Percentiles rank a stretch among this genome's conserved stretches.
Conservation (phyloP, 2,888 invertebrate species). For the Troides aeacus region DNA sequence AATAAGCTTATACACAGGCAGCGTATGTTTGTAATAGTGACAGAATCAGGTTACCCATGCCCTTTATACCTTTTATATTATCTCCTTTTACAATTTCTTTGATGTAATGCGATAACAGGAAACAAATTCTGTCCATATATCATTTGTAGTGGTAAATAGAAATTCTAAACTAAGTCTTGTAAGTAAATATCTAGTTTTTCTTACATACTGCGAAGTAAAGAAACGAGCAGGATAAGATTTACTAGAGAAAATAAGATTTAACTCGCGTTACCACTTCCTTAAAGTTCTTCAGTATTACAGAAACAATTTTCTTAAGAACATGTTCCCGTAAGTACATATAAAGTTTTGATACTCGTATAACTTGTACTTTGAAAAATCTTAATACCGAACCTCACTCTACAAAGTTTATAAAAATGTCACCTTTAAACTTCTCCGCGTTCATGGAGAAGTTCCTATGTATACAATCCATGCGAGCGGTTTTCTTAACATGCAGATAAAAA, state of each 20-base stretch:
- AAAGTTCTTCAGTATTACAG: background rate
- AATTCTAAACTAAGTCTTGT: too few relatives aligned
- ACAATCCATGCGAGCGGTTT: background rate
- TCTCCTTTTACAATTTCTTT: too few relatives aligned
- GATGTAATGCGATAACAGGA: too few relatives aligned
- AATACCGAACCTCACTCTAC: background rate
- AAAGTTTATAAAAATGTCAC: background rate
- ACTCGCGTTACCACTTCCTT: background rate
- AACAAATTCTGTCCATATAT: too few relatives aligned
- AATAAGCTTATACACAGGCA: too few relatives aligned
- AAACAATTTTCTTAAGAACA: background rate
- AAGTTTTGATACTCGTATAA: background rate
- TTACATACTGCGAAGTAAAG: too few relatives aligned
- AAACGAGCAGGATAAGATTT: background rate
- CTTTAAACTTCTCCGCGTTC: background rate
- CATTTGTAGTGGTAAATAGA: too few relatives aligned
- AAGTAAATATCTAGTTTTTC: too few relatives aligned
- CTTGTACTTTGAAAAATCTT: conserved; percentile 1
- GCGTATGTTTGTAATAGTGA: too few relatives aligned
- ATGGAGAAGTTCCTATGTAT: background rate
- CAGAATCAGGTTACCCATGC: too few relatives aligned
- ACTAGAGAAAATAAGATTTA: background rate
- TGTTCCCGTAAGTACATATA: background rate
- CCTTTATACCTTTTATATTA: too few relatives aligned
- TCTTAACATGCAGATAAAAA: too few relatives aligned